A percentile compares a stretch with the other conserved stretches of the same genome.
Evolutionary conservation across 2,797 vertebrate genomes (phyloP).

Genomic region (Selene dorsalis): DNA sequence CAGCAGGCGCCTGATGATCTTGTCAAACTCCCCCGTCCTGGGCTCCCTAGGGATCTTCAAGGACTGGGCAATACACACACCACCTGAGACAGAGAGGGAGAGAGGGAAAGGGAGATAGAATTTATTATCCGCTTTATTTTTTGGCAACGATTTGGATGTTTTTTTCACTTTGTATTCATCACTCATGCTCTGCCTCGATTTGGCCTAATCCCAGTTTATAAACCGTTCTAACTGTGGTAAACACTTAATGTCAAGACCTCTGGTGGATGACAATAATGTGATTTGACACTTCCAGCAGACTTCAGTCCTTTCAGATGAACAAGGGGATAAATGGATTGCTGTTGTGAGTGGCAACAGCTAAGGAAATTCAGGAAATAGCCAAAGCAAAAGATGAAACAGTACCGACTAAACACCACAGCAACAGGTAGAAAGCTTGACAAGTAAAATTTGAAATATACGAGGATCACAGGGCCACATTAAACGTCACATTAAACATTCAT

Average conservation of each 20-base stretch:
- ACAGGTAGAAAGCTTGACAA: background rate
- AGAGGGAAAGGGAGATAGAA: constrained; percentile 4
- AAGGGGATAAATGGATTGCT: background rate
- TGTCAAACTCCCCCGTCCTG: constrained; percentile 90
- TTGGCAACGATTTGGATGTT: constrained; percentile 21
- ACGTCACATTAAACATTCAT: constrained; percentile 12
- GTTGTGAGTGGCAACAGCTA: background rate
- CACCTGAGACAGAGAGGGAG: constrained; percentile 80
- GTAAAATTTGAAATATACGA: background rate
- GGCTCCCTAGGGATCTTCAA: constrained; percentile 96
- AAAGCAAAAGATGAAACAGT: background rate
- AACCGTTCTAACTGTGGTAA: constrained; percentile 20
- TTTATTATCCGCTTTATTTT: constrained; percentile 33
- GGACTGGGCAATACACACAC: constrained; percentile 94
- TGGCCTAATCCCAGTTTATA: background rate
- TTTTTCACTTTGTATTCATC: constrained; percentile 11
- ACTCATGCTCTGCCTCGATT: background rate
- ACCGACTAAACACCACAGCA: background rate
- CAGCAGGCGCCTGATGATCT: constrained; percentile 92
- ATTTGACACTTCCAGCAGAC: background rate
- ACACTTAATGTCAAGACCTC: background rate
- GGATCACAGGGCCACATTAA: background rate
- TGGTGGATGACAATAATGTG: background rate
- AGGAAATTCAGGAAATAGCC: background rate
- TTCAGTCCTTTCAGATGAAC: constrained; percentile 18